Evolutionary conservation across 2,888 invertebrate species (phyloP), one percentile per base, ranked within the genome.

Genomic region (Perdita meconis): DNA sequence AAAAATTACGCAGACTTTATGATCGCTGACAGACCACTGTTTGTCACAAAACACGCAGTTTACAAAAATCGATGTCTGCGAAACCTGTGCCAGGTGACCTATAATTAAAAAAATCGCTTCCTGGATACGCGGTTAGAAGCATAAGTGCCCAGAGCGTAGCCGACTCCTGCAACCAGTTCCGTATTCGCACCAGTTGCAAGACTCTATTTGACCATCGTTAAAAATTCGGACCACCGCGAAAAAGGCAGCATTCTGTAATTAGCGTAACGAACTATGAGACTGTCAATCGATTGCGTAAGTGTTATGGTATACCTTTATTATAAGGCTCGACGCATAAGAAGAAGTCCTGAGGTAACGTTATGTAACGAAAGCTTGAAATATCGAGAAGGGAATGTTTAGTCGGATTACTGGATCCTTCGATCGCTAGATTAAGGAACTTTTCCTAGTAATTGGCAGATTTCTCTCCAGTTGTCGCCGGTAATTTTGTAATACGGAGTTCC

Each of bases 151-250:
- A 19, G 12, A 10, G 12, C 19, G 44, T 22, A 16, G 44, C 44
- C 19, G 16, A 47, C 19, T 22, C 19, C 19, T 30, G 38, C 19
- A 26, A 22, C 13, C 13, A 26, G 19, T 26, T 36, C 0, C 50
- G 56, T 34, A 16, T 12, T 19, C 40, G 10, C 40, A 5, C 40
- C 19, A 22, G 12, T 42, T 24, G n/a, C 40, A 30, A 16, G 8
- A 24, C 13, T 34, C 1, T 34, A 19, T 50, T n/a, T 6, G 19
- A 22, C 19, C 10, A 4, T 3, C 10, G 6, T 19, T n/a, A 34
- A 44, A 53, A 53, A 69, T 66, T 69, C n/a, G 13, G 42, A 0
- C 42, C 34, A 6, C 13, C 66, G 16, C 2, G 68, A n/a, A 53
- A 34, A 53, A 19, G 26, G 5, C 13, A n/a, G 16, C 13, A 0